Percentiles rank a stretch among this genome's conserved stretches.
Conservation (phyloP, 2,797 vertebrate genomes). For the Muscicapa striata region DNA sequence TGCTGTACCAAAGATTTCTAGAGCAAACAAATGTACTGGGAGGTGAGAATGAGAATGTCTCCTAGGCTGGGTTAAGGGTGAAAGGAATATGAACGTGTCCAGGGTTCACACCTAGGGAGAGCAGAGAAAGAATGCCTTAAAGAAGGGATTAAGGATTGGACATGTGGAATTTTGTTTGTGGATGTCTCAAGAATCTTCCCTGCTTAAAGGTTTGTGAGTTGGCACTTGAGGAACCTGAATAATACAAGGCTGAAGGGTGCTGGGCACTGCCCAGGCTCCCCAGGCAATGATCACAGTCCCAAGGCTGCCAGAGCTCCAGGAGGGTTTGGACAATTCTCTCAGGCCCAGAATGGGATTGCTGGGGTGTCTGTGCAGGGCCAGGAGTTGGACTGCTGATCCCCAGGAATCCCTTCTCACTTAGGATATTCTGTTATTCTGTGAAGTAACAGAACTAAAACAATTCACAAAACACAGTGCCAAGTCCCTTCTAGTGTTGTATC, state of each 20-base stretch:
- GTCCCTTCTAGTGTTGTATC: rapidly evolving
- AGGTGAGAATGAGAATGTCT: not conserved
- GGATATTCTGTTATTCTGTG: not conserved
- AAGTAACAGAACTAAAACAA: not conserved
- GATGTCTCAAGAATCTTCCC: not conserved
- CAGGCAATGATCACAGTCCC: not conserved
- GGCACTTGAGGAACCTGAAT: not conserved
- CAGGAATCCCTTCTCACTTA: not conserved
- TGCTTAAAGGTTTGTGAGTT: not conserved
- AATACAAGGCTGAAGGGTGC: not conserved
- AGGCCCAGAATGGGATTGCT: not conserved
- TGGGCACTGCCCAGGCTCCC: not conserved
- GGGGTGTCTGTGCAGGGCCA: not conserved
- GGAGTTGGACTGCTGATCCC: not conserved
- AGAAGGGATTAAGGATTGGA: not conserved
- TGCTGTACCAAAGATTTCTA: not conserved
- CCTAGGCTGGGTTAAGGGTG: not conserved
- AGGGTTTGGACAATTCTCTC: rapidly evolving
- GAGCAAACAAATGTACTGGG: not conserved
- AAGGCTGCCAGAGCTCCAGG: not conserved
- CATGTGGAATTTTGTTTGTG: not conserved
- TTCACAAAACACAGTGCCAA: not conserved
- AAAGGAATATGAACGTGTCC: not conserved
- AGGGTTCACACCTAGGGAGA: not conserved
- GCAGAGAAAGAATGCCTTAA: not conserved